These are phyloP conservation scores for Agrotis segetum DNA, from an alignment of 2,888 invertebrate species.

Conservation along the genomic window DNA sequence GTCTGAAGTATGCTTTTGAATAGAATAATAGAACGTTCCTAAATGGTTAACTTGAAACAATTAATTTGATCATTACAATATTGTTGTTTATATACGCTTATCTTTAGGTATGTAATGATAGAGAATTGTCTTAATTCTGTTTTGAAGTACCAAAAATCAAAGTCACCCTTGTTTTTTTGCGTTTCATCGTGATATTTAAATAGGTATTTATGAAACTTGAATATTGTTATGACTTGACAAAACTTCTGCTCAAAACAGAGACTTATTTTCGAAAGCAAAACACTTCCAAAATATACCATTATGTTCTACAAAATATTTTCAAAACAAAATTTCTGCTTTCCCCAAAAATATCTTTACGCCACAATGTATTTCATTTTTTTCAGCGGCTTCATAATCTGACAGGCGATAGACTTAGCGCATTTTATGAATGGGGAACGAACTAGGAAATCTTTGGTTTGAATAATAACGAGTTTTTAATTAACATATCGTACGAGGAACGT, in stretches of 20 bases:
- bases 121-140: background rate
- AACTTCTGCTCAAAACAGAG: background rate
- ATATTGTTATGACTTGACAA: constrained; percentile 13
- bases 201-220: constrained; percentile 7
- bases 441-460: constrained; percentile 55
- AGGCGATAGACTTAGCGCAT: constrained; percentile 54
- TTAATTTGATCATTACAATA: background rate
- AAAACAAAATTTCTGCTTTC: constrained; percentile 29
- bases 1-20: constrained; percentile 29
- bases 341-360: constrained; percentile 32
- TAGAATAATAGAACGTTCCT: constrained; percentile 16
- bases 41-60: constrained; percentile 7
- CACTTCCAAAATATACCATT: constrained; percentile 4
- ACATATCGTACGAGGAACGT: constrained; percentile 9
- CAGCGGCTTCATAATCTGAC: constrained; percentile 55
- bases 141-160: constrained; percentile 11
- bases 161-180: constrained; percentile 1
- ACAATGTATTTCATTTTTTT: constrained; percentile 50
- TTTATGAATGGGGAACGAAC: constrained; percentile 57
- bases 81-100: constrained; percentile 13
- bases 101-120: background rate
- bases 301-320: constrained; percentile 30
- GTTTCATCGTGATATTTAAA: background rate
- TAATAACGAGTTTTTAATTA: constrained; percentile 59
- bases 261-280: background rate